These are phyloP conservation scores for Cygnus olor DNA, from an alignment of 2,797 vertebrate species.

Conservation along the genomic window DNA sequence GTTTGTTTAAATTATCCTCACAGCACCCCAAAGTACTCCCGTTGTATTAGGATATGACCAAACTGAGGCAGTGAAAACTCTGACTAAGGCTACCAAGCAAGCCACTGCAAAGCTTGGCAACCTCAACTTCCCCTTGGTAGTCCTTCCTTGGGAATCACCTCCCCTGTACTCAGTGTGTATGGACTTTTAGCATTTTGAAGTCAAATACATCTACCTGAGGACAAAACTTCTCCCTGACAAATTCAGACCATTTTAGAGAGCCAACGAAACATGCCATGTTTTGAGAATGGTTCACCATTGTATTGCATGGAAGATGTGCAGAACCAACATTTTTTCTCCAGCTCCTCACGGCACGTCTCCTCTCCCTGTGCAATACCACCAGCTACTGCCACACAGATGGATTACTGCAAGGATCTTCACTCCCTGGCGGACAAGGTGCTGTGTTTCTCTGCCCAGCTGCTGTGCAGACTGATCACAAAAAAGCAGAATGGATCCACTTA, in stretches of 20 bases:
- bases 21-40: not conserved
- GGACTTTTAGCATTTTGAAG: not conserved
- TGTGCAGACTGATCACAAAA: not conserved
- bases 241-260: not conserved
- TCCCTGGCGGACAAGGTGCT: not conserved
- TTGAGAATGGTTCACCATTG: not conserved
- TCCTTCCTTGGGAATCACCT: not conserved
- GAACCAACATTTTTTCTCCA: not conserved
- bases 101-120: not conserved
- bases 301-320: not conserved
- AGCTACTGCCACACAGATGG: constrained; percentile 10
- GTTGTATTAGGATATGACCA: not conserved
- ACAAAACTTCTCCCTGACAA: not conserved
- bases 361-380: not conserved
- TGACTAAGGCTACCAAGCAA: not conserved
- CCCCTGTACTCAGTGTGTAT: not conserved
- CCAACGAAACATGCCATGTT: not conserved
- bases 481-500: not conserved
- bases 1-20: not conserved
- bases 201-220: not conserved
- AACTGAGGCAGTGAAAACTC: not conserved
- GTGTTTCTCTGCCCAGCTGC: not conserved
- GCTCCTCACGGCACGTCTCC: not conserved
- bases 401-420: not conserved
- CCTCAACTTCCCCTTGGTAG: accelerated